phyloP scores from a whole-genome alignment of 53 echinoderm and acorn worm genomes.

The Arbacia lixula region DNA sequence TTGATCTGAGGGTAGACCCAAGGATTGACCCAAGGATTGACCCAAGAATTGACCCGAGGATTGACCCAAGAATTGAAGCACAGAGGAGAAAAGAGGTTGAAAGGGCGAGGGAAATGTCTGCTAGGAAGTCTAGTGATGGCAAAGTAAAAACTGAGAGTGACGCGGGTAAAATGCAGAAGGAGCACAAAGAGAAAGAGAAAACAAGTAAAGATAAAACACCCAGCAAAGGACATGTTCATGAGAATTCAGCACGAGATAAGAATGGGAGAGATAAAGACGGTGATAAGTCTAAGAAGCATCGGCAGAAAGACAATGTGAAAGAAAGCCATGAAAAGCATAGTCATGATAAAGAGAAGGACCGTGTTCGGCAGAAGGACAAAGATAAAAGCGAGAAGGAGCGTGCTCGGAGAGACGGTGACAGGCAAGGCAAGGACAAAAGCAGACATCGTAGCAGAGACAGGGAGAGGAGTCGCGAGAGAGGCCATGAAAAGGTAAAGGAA shows the following conservation, averaged over 20 bases:
- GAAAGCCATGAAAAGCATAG: slow-evolving; percentile 22
- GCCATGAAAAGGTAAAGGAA: slow-evolving; percentile 5
- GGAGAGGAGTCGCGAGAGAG: slow-evolving; percentile 23
- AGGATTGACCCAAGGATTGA: too few relatives aligned
- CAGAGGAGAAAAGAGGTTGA: slow-evolving; percentile 30
- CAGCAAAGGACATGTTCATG: slow-evolving; percentile 43
- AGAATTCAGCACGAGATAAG: slow-evolving; percentile 49
- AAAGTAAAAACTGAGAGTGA: slow-evolving; percentile 16
- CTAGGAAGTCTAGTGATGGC: slow-evolving; percentile 37
- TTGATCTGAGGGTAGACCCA: not conserved
- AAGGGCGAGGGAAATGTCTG: slow-evolving; percentile 10
- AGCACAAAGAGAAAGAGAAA: not conserved
- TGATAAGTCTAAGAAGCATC: slow-evolving; percentile 11
- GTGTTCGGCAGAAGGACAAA: slow-evolving; percentile 7
- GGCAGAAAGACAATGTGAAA: slow-evolving; percentile 15
- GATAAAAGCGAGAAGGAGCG: slow-evolving; percentile 34
- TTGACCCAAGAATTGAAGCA: slow-evolving; percentile 18
- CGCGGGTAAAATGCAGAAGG: not conserved
- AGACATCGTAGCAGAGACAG: slow-evolving; percentile 13
- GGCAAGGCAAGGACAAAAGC: slow-evolving; percentile 6
- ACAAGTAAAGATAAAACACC: slow-evolving; percentile 31
- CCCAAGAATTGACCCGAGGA: too few relatives aligned
- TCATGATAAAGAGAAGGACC: slow-evolving; percentile 28
- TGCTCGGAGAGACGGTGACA: slow-evolving; percentile 20
- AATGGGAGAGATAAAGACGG: slow-evolving; percentile 28